A percentile compares a stretch with the other conserved stretches of the same genome.
Conservation (phyloP, 2,888 invertebrate species). For the Eupeodes latifasciatus region DNA sequence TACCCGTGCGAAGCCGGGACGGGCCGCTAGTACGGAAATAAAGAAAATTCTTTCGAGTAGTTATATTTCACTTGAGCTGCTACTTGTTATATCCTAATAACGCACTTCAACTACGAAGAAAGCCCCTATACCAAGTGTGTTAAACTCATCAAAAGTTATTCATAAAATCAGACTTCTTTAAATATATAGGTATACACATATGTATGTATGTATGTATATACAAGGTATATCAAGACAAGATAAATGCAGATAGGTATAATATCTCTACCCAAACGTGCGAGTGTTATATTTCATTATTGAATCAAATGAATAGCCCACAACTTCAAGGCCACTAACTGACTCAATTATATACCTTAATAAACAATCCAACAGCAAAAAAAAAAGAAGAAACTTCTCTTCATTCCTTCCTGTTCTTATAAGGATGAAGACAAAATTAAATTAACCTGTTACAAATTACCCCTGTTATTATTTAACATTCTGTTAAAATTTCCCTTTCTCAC, state of each 20-base stretch:
- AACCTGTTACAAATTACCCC: conserved; percentile 26
- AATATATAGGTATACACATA: background rate
- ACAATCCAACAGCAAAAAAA: background rate
- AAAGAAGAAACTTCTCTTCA: conserved; percentile 5
- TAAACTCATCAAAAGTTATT: conserved; percentile 1
- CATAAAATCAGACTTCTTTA: background rate
- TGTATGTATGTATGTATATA: too few relatives aligned
- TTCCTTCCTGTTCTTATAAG: background rate
- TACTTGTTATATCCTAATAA: too few relatives aligned
- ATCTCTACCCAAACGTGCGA: background rate
- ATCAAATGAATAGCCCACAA: conserved; percentile 23
- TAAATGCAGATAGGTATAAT: background rate
- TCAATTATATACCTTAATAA: conserved; percentile 24
- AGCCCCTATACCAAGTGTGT: background rate
- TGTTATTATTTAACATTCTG: conserved; percentile 5
- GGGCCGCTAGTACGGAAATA: too few relatives aligned
- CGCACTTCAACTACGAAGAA: too few relatives aligned
- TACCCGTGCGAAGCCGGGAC: too few relatives aligned
- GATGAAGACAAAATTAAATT: background rate
- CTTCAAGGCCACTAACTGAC: conserved; percentile 28
- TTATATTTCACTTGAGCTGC: too few relatives aligned
- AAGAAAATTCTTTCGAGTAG: too few relatives aligned
- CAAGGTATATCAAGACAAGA: too few relatives aligned
- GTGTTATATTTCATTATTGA: conserved; percentile 27
- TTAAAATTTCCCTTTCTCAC: conserved; percentile 60